Base-by-base conservation (phyloP, 64 coral and sea anemone species). In the Actinia tenebrosa region DNA sequence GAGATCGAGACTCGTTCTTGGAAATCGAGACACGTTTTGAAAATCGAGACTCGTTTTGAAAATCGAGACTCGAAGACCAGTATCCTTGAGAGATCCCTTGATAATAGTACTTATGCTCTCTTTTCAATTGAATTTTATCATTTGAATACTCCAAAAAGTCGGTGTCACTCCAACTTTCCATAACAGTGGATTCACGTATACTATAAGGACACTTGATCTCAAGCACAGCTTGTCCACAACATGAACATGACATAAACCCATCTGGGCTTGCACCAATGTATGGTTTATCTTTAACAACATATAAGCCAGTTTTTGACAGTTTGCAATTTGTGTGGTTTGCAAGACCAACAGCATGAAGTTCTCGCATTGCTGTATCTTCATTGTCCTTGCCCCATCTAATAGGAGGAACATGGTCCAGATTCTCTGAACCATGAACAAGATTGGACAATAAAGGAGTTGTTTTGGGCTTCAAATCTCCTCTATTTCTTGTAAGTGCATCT, bases 181-280 rank as follows among this genome's bases (percentile, higher is more conserved):
- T 5, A 54, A 54, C 10, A 54, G 4, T 4, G 4, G 4, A 10
- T 4, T 54, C 53, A 5, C 10, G 4, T 54, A 54, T 54, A 10
- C 61, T 44, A 11, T 30, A 87, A 15, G 64, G 86, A 47, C 86
- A 87, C 68, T 87, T 77, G 43, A 87, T 60, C 27, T 87, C 66
- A 13, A 87, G 18, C 46, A 18, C n/a, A n/a, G 59, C 11, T 18
- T 10, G 16, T 47, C 62, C 86, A 87, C 19, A 5, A 26, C 86
- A 87, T 13, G n/a, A 1, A 52, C 84, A 82, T 23, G 53, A 86
- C 77, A 60, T 22, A 53, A 91, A 86, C 5, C 45, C 66, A 91
- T 91, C 83, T 46, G 89, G 89, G 20, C 42, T 86, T 77, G 83
- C 89, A 56, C 89, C 89, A 86, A 91, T 53, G 71, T 86, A 68